Base-by-base conservation (phyloP, 2,888 invertebrate species). In the Rhamphomyia laevipes region DNA sequence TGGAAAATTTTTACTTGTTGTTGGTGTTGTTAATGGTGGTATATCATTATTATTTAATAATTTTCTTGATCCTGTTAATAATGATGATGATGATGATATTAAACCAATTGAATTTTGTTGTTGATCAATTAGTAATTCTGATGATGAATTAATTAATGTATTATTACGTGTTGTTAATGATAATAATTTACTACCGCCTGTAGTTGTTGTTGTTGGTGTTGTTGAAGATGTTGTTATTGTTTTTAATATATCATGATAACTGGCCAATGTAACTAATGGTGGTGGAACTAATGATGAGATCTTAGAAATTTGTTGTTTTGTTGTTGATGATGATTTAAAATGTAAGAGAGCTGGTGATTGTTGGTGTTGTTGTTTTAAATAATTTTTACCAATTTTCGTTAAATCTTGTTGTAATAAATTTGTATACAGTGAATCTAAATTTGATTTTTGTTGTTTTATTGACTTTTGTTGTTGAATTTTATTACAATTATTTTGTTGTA, bases 121-220 rank as follows among this genome's bases (percentile, higher is more conserved):
- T 27, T 27, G 23, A 27, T 27, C 23, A 27, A 27, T 27, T 7
- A 27, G 5, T 7, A 27, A 27, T 4, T 27, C 23, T 27, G 23
- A 9, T 27, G 23, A 9, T 27, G 23, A 27, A 27, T 27, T 27
- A 6, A 27, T 4, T 27, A 7, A 27, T 27, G 23, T 7, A 27
- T 27, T 7, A 27, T 27, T 27, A 27, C 23, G 23, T 4, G 23
- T 27, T 9, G 9, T 7, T 18, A 27, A 27, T 27, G 56, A 43
- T 18, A 27, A 27, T 27, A 56, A 43, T 76, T 66, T 6, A 74
- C 59, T 74, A 76, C 53, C 74, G 71, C 42, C 75, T 63, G 56
- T 76, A 70, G 43, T 59, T 75, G 73, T 52, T 55, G 31, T 64
- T 60, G 71, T 71, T 61, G 70, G 72, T 53, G 52, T 56, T 53